Percentiles rank a stretch among this genome's conserved stretches.
These are phyloP conservation scores for Cryptus armator DNA, from an alignment of 2,888 invertebrate species.

Conservation along the genomic window DNA sequence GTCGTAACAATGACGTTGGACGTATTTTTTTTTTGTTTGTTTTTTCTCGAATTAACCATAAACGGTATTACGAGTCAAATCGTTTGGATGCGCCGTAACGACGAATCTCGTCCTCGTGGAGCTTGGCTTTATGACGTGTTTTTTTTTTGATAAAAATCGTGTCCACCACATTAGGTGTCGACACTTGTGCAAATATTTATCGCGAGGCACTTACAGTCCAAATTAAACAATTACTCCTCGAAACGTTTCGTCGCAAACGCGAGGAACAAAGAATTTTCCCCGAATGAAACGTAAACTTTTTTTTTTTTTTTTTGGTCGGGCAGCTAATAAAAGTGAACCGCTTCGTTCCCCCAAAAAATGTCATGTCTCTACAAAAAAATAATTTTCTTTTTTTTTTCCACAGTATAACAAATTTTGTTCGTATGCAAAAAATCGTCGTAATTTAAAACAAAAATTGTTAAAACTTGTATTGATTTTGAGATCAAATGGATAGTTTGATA, in stretches of 20 bases:
- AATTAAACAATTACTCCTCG: slow-evolving; percentile 53
- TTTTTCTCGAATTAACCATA: slow-evolving; percentile 62
- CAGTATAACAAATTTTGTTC: slow-evolving; percentile 28
- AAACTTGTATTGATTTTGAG: slow-evolving; percentile 20
- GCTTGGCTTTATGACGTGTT: slow-evolving; percentile 76
- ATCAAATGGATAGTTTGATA: slow-evolving; percentile 45
- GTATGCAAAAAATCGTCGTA: slow-evolving; percentile 6
- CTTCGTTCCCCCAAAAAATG: slow-evolving; percentile 60
- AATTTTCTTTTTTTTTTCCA: slow-evolving; percentile 40
- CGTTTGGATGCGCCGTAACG: slow-evolving; percentile 64
- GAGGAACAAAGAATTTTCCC: slow-evolving; percentile 73
- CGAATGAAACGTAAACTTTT: slow-evolving; percentile 62
- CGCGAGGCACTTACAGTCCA: slow-evolving; percentile 50
- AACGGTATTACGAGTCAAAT: slow-evolving; percentile 67
- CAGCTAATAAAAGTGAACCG: slow-evolving; percentile 66
- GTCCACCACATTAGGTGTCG: slow-evolving; percentile 37
- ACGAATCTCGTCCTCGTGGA: slow-evolving; percentile 72
- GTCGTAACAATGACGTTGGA: slow-evolving; percentile 73
- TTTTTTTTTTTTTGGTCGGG: slow-evolving; percentile 53
- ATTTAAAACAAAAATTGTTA: background rate
- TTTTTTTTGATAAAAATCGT: slow-evolving; percentile 43
- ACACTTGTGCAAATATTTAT: slow-evolving; percentile 37
- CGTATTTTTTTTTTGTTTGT: slow-evolving; percentile 60
- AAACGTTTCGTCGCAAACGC: slow-evolving; percentile 63
- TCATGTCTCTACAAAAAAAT: slow-evolving; percentile 50